These are phyloP conservation scores for Eulithis prunata DNA, from an alignment of 2,888 invertebrate species.

Conservation along the genomic window DNA sequence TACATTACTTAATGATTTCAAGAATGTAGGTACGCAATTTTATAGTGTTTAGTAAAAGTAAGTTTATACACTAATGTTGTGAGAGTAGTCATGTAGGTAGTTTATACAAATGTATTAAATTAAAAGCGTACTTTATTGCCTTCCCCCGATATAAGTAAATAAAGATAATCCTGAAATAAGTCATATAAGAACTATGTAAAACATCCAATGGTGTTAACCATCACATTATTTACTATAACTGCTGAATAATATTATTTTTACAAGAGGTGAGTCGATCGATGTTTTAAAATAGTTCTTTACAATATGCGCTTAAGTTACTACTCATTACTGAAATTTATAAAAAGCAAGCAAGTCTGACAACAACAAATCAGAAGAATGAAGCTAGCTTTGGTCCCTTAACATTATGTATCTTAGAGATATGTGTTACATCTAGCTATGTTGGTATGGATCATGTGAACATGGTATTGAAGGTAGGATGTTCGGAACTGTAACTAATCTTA, in stretches of 20 bases:
- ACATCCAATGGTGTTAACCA: background rate
- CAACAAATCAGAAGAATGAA: constrained; percentile 42
- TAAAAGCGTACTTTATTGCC: constrained; percentile 89
- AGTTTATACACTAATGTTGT: constrained; percentile 18
- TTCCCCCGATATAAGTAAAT: constrained; percentile 83
- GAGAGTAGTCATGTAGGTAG: constrained; percentile 59
- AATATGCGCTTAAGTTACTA: constrained; percentile 8
- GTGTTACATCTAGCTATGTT: constrained; percentile 31
- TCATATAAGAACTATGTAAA: constrained; percentile 17
- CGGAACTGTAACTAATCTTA: constrained; percentile 58
- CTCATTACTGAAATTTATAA: constrained; percentile 6
- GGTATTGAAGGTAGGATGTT: constrained; percentile 19
- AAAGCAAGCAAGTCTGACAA: constrained; percentile 34
- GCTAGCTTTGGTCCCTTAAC: constrained; percentile 67
- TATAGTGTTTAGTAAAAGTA: background rate
- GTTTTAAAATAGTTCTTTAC: background rate
- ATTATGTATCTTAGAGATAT: constrained; percentile 26
- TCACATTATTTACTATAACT: constrained; percentile 5
- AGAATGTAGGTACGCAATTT: background rate
- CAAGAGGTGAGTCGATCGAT: constrained; percentile 5
- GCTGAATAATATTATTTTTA: constrained; percentile 3
- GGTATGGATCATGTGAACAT: constrained; percentile 13
- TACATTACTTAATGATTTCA: background rate
- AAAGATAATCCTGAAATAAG: constrained; percentile 50
- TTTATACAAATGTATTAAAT: constrained; percentile 62